Conservation (phyloP, 2,113 vertebrate genomes). For the Cryptomyrus ogoouensis region DNA sequence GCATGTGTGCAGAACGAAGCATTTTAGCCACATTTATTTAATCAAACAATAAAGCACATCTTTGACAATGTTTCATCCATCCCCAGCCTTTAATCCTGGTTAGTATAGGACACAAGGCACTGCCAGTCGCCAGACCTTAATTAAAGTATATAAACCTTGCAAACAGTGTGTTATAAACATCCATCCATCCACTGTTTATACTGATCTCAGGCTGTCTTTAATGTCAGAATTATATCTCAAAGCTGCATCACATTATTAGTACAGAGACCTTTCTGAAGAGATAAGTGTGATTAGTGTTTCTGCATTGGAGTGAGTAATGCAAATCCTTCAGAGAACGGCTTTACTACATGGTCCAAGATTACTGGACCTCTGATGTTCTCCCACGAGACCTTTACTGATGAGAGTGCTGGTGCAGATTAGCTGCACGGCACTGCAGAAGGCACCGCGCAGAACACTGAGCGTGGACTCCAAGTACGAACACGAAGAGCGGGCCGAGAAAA, state of each 20-base stretch:
- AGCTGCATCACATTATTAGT: background rate
- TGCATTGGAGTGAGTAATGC: background rate
- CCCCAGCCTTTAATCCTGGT: background rate
- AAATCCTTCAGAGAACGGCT: background rate
- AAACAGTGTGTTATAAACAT: background rate
- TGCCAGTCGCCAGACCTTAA: background rate
- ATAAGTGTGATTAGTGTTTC: background rate
- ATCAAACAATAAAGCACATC: background rate
- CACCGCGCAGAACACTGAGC: background rate
- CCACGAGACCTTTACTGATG: background rate
- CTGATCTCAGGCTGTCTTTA: background rate
- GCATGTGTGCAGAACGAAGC: background rate
- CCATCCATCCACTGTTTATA: background rate
- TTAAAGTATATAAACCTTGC: background rate
- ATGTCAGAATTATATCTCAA: background rate
- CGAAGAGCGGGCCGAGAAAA: background rate
- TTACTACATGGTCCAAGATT: background rate
- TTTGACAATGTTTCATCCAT: background rate
- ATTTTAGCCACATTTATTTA: background rate
- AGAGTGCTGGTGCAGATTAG: background rate
- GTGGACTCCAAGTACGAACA: background rate
- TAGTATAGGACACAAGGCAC: background rate
- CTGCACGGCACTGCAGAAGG: background rate
- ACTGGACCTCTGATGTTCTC: background rate
- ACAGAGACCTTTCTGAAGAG: background rate